Percentiles rank a stretch among this genome's conserved stretches.
Evolutionary conservation across 2,797 vertebrate genomes (phyloP).

Genomic region (Manis crassicaudata): DNA sequence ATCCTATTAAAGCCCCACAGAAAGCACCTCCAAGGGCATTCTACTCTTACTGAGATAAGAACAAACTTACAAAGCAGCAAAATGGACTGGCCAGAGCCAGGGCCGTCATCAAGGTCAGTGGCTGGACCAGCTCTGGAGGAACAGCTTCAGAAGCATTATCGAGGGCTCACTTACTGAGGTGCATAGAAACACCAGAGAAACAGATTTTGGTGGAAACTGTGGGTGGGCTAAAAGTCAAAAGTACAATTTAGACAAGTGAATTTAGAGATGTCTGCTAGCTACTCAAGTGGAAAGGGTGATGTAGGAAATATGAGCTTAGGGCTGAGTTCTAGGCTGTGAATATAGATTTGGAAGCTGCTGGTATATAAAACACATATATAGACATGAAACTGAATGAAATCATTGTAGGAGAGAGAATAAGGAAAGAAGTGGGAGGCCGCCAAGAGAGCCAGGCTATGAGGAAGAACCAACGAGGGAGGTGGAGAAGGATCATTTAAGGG

Average conservation of each 20-base stretch:
- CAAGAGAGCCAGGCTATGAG: neutral
- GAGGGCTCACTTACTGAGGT: neutral
- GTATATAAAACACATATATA: neutral
- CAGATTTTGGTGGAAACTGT: neutral
- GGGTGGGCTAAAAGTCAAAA: neutral
- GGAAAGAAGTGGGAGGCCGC: neutral
- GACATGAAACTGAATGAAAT: neutral
- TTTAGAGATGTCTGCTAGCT: neutral
- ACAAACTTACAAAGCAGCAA: neutral
- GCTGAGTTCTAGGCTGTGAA: neutral
- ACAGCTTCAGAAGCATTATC: neutral
- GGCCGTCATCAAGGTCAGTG: neutral
- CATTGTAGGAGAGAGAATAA: neutral
- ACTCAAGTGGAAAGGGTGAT: accelerated
- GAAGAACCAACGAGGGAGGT: neutral
- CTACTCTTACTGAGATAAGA: neutral
- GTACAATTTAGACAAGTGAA: neutral
- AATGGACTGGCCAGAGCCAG: neutral
- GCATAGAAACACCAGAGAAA: neutral
- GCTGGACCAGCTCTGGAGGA: neutral
- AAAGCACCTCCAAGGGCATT: neutral
- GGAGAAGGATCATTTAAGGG: neutral
- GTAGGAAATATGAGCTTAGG: neutral
- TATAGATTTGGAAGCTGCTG: neutral
- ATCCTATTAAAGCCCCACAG: neutral